phyloP scores from a whole-genome alignment of 2,113 vertebrate species.

The Ceuthmochares aereus region DNA sequence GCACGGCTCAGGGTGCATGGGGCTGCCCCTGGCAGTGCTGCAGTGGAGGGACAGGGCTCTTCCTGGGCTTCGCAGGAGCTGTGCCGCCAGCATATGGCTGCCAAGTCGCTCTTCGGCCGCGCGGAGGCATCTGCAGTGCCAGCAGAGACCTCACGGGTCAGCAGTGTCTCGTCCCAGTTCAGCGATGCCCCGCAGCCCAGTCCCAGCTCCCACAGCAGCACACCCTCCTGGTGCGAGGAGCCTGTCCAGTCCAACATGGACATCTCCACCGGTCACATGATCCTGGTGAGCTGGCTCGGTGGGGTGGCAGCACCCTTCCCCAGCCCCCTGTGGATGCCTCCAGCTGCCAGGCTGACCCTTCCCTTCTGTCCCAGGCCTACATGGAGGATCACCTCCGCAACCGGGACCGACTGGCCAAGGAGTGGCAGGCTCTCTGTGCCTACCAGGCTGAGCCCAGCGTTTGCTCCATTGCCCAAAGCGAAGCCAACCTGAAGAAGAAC shows the following conservation, averaged over 20 bases:
- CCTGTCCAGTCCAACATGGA: constrained; percentile 99
- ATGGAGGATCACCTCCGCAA: constrained; percentile 98
- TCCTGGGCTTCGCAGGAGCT: constrained; percentile 82
- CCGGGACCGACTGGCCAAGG: constrained; percentile 92
- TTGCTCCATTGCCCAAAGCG: constrained; percentile 80
- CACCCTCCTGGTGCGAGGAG: constrained; percentile 96
- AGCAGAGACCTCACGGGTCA: constrained; percentile 91
- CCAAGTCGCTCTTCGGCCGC: constrained; percentile 88
- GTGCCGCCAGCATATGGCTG: constrained; percentile 97
- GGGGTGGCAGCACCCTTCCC: too few species aligned
- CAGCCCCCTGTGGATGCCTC: fast-evolving
- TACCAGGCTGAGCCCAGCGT: constrained; percentile 94
- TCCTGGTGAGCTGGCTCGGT: constrained; percentile 82
- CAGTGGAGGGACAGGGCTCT: background rate
- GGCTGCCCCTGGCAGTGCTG: fast-evolving
- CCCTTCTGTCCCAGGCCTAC: constrained; percentile 80
- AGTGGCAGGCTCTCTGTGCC: constrained; percentile 94
- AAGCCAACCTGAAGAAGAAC: constrained; percentile 91
- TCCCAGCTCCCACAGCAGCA: constrained; percentile 97
- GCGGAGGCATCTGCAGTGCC: constrained; percentile 63
- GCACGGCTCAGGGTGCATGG: fast-evolving
- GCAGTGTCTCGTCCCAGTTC: constrained; percentile 97
- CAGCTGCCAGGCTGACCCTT: background rate
- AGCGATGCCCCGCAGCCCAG: constrained; percentile 94
- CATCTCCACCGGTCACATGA: constrained; percentile 99